phyloP scores from a whole-genome alignment of 2,888 invertebrate genomes.

The Notodonta ziczac region DNA sequence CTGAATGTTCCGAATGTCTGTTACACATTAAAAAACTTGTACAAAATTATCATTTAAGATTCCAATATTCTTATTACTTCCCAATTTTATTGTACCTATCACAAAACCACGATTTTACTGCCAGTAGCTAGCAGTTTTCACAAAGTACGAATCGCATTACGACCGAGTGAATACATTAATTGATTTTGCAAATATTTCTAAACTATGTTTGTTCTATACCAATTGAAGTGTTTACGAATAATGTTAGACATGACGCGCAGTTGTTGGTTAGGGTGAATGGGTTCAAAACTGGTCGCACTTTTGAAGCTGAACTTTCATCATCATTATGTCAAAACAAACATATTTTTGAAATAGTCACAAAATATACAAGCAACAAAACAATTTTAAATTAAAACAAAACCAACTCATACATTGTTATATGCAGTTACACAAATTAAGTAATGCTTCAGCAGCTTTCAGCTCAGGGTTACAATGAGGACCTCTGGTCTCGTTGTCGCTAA shows the following conservation, averaged over 20 bases:
- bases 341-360: constrained; percentile 55
- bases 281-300: neutral
- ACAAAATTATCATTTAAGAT: constrained; percentile 72
- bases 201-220: constrained; percentile 28
- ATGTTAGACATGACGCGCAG: neutral
- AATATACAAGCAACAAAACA: constrained; percentile 61
- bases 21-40: constrained; percentile 58
- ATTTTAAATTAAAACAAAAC: constrained; percentile 65
- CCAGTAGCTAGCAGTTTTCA: constrained; percentile 80
- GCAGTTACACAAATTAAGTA: constrained; percentile 68
- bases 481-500: constrained; percentile 35
- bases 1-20: constrained; percentile 41
- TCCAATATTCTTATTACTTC: constrained; percentile 62
- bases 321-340: constrained; percentile 36
- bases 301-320: neutral
- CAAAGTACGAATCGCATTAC: constrained; percentile 61
- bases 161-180: constrained; percentile 56
- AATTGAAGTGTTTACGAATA: neutral
- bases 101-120: constrained; percentile 81
- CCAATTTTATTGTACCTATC: constrained; percentile 83
- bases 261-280: neutral
- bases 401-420: constrained; percentile 64
- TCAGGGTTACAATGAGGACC: constrained; percentile 53
- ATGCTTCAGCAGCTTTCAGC: constrained; percentile 73
- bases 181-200: constrained; percentile 62